These are phyloP conservation scores for Centropus bengalensis DNA, from an alignment of 2,113 vertebrate species.

Conservation along the genomic window DNA sequence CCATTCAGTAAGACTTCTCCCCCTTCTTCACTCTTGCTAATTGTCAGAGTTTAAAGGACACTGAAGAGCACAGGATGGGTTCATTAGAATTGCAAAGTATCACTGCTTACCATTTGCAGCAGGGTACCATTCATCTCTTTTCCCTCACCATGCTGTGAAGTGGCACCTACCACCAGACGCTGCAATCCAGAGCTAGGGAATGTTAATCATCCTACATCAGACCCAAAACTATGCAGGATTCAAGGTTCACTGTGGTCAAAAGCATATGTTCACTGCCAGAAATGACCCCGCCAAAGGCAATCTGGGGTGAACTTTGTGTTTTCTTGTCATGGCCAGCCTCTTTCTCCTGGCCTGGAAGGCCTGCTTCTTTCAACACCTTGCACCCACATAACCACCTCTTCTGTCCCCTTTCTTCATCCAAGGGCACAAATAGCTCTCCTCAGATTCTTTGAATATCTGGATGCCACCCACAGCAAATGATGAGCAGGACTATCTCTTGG, in stretches of 20 bases:
- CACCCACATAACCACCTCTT: background rate
- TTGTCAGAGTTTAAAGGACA: slow-evolving; percentile 42
- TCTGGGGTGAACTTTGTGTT: background rate
- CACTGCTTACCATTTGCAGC: background rate
- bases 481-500: rapidly evolving
- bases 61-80: slow-evolving; percentile 17
- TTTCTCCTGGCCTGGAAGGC: background rate
- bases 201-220: slow-evolving; percentile 8
- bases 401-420: background rate
- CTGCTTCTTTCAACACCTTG: background rate
- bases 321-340: background rate
- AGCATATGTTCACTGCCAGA: background rate
- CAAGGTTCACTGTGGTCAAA: background rate
- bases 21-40: background rate
- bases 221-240: background rate
- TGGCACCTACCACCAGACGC: background rate
- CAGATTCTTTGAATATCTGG: background rate
- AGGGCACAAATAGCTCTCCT: background rate
- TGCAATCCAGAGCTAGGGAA: background rate
- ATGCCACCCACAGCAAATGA: background rate
- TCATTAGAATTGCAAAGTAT: slow-evolving; percentile 61
- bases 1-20: background rate
- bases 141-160: slow-evolving; percentile 42
- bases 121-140: slow-evolving; percentile 34
- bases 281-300: background rate